Evolutionary conservation across 2,113 vertebrate species (phyloP).

Genomic region (Ptyas mucosa): DNA sequence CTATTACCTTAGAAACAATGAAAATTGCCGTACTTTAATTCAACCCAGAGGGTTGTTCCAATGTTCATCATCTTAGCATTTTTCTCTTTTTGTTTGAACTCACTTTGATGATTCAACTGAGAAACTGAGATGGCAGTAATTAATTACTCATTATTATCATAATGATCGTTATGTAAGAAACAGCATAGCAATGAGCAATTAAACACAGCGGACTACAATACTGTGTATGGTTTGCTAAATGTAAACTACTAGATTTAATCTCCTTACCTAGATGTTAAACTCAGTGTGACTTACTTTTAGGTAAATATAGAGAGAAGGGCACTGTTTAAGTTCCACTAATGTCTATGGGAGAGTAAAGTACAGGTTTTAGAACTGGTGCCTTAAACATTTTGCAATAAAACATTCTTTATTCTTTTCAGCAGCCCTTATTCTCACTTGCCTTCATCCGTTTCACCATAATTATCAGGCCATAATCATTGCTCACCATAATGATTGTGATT

Average conservation of each 20-base stretch:
- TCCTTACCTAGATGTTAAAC: not conserved
- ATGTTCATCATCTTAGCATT: conserved; percentile 5
- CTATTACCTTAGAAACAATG: conserved; percentile 30
- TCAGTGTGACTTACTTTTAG: not conserved
- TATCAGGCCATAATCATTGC: not conserved
- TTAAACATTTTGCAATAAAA: not conserved
- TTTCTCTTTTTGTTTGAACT: not conserved
- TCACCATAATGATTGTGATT: not conserved
- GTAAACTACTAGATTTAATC: not conserved
- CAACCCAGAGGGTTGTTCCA: not conserved
- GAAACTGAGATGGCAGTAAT: not conserved
- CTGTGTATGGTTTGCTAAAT: not conserved
- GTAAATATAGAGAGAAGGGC: not conserved
- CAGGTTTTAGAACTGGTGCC: not conserved
- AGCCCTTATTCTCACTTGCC: not conserved
- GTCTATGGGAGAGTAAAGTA: not conserved
- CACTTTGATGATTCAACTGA: conserved; percentile 16
- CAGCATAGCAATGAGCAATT: not conserved
- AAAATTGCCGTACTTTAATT: not conserved
- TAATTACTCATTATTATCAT: conserved; percentile 13
- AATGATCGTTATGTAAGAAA: not conserved
- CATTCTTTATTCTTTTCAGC: not conserved
- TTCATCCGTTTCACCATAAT: not conserved
- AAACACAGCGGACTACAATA: not conserved
- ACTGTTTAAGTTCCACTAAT: not conserved